Conservation (phyloP, 2,797 vertebrate genomes). For the Sitta carolinensis region DNA sequence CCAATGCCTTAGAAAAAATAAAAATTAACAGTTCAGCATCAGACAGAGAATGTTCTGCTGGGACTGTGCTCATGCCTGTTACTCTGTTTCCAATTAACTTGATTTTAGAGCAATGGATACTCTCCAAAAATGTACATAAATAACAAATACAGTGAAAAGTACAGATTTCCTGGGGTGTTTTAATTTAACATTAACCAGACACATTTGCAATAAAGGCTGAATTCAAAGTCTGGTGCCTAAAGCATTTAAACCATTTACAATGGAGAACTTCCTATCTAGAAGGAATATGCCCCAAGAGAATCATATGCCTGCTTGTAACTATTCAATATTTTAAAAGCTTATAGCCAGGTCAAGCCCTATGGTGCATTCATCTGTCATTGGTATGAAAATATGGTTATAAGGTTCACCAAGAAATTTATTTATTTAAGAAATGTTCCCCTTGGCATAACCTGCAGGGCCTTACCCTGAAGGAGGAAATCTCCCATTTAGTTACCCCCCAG, state of each 20-base stretch:
- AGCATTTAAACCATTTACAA: background rate
- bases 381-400: background rate
- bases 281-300: background rate
- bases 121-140: constrained; percentile 37
- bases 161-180: constrained; percentile 4
- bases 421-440: background rate
- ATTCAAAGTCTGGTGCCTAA: constrained; percentile 18
- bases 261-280: background rate
- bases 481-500: background rate
- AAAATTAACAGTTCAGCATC: background rate
- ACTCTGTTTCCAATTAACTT: constrained; percentile 37
- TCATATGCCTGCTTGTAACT: background rate
- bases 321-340: background rate
- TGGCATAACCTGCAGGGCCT: background rate
- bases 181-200: constrained; percentile 20
- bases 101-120: background rate
- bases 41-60: background rate
- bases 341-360: background rate
- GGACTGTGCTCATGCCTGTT: background rate
- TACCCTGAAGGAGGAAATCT: background rate
- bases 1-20: background rate
- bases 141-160: constrained; percentile 25
- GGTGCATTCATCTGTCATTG: background rate
- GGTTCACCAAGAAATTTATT: background rate
- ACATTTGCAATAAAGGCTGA: background rate